Percentiles rank a stretch among this genome's conserved stretches.
These are phyloP conservation scores for Schlechtendalia chinensis DNA, from an alignment of 1,140 invertebrate genomes.

Conservation along the genomic window DNA sequence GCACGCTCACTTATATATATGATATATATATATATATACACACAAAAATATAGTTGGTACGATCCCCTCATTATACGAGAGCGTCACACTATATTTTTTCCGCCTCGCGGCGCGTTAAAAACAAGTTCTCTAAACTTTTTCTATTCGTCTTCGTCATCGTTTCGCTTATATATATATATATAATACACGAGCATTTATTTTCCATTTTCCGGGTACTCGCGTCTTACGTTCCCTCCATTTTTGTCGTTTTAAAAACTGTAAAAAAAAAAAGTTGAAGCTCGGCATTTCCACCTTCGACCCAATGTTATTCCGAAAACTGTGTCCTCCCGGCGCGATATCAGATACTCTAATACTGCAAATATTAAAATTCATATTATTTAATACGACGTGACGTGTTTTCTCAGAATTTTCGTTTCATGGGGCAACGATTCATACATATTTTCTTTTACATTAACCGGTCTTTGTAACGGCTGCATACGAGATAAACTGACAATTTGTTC, in stretches of 20 bases:
- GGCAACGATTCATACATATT: too few species aligned
- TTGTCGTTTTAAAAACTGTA: background rate
- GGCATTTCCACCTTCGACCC: background rate
- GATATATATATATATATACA: background rate
- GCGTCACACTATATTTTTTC: background rate
- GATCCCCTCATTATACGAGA: slow-evolving; percentile 12
- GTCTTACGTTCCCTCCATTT: background rate
- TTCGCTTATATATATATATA: background rate
- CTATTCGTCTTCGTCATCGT: slow-evolving; percentile 25
- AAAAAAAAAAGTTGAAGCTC: background rate
- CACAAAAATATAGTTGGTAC: background rate
- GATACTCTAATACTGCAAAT: too few species aligned
- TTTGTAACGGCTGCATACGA: too few species aligned
- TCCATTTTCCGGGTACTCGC: background rate
- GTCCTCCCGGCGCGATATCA: background rate
- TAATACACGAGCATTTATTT: background rate
- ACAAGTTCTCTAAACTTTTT: slow-evolving; percentile 12
- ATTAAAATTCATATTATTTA: too few species aligned
- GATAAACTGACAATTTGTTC: too few species aligned
- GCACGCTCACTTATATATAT: background rate
- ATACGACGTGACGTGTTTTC: too few species aligned
- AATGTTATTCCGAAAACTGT: background rate
- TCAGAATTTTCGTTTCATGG: too few species aligned
- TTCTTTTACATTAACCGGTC: too few species aligned
- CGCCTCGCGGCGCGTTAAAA: background rate